Percentiles rank a stretch among this genome's conserved stretches.
Conservation (phyloP, 2,113 vertebrate species). For the Myxocyprinus asiaticus region DNA sequence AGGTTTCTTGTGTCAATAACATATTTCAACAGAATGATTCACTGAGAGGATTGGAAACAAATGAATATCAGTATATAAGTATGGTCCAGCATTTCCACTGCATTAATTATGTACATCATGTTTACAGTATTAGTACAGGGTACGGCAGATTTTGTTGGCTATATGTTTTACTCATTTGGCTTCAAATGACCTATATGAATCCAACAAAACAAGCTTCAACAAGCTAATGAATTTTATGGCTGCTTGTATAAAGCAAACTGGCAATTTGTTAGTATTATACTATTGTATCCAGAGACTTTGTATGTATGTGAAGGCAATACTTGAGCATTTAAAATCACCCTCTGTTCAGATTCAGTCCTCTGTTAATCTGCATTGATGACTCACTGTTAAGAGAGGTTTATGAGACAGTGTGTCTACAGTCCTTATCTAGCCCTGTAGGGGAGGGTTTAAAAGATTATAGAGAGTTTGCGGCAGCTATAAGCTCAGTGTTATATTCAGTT, state of each 20-base stretch:
- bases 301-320: background rate
- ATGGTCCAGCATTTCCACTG: too few species aligned
- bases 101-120: background rate
- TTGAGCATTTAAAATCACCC: background rate
- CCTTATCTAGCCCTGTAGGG: conserved; percentile 18
- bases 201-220: background rate
- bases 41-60: background rate
- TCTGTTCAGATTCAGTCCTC: background rate
- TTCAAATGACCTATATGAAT: background rate
- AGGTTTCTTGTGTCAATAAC: background rate
- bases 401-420: conserved; percentile 6
- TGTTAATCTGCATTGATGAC: conserved; percentile 1
- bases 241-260: background rate
- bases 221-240: background rate
- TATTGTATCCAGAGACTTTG: background rate
- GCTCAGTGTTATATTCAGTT: conserved; percentile 28
- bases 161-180: background rate
- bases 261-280: background rate
- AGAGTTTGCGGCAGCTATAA: background rate
- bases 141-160: background rate
- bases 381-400: background rate
- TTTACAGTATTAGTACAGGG: background rate
- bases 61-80: background rate
- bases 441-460: background rate
- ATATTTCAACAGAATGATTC: background rate